Conservation (phyloP, 2,797 vertebrate genomes). For the Melanotaenia boesemani region DNA sequence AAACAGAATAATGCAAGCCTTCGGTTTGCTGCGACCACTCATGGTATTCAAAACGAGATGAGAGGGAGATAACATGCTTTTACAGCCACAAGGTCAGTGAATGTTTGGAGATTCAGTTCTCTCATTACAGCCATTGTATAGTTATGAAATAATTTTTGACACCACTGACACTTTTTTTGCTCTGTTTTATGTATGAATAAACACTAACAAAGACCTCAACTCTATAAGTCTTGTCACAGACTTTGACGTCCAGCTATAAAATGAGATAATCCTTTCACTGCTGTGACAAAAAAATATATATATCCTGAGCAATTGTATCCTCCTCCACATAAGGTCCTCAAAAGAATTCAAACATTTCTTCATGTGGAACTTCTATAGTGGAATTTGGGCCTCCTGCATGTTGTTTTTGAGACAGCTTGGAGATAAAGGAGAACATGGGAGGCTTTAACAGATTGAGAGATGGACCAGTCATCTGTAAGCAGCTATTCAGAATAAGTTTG, state of each 20-base stretch:
- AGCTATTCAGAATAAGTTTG: constrained; percentile 40
- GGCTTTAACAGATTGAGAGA: constrained; percentile 40
- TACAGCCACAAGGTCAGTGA: constrained; percentile 16
- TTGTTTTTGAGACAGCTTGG: constrained; percentile 44
- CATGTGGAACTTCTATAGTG: constrained; percentile 21
- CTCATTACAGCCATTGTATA: constrained; percentile 19
- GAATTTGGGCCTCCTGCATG: constrained; percentile 8
- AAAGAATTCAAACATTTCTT: constrained; percentile 33
- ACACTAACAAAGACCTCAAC: neutral
- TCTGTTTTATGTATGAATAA: neutral
- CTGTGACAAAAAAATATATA: neutral
- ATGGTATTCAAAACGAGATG: constrained; percentile 8
- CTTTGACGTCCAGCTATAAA: constrained; percentile 36
- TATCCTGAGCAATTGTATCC: constrained; percentile 6
- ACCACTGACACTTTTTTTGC: constrained; percentile 6
- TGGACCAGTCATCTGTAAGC: constrained; percentile 44
- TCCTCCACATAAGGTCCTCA: constrained; percentile 28
- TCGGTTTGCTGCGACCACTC: too few relatives aligned
- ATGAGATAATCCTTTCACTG: too few relatives aligned
- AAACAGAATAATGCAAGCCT: neutral
- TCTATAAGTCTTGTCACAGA: constrained; percentile 50
- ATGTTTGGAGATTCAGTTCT: constrained; percentile 13
- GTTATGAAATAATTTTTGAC: constrained; percentile 20
- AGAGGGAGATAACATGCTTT: constrained; percentile 16
- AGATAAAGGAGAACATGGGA: constrained; percentile 19